Evolutionary conservation across 2,888 invertebrate species (phyloP), one percentile per base, ranked within the genome.

Genomic region (Papilio demoleus): DNA sequence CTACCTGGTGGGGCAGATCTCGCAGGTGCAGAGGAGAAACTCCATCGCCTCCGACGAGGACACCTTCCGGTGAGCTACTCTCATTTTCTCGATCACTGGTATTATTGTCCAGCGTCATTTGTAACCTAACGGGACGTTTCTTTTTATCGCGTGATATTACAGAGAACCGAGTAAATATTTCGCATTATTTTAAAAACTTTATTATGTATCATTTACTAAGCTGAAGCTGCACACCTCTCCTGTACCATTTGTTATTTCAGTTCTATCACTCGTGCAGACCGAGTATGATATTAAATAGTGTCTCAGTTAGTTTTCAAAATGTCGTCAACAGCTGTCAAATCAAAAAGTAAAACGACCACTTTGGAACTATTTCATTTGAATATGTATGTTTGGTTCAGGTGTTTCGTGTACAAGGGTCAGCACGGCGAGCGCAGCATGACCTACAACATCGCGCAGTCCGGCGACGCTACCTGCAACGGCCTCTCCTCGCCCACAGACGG

Each of bases 401-500:
- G 97, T 79, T 97, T 97, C 88, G 95, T 97, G 71, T 96, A 96
- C 88, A 95, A 95, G 78, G 93, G 93, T 1, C 93, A 93, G 64
- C 92, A 90, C 70, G 84, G 83, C 1, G 89, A 88, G 70, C 88
- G 88, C 53, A 83, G 82, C 0, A 93, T 93, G 73, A 93, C 94
- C 1, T 96, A 96, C 81, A 93, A 94, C 71, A 94, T 96, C 0
- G 96, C 96, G 0, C 96, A 96, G 81, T 96, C 96, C 0, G 97
- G 95, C 0, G 97, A 97, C 82, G 96, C 97, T 12, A 96, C 96
- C 0, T 97, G 97, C 85, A 95, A 94, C 75, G 97, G 96, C 0
- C 88, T 97, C 19, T 94, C 95, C 17, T 95, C 95, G 0, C 94
- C 96, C 1, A 94, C 93, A 0, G 97, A 97, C 76, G 97, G 97